Conservation (phyloP, 2,888 invertebrate species). For the Cosmia trapezina region DNA sequence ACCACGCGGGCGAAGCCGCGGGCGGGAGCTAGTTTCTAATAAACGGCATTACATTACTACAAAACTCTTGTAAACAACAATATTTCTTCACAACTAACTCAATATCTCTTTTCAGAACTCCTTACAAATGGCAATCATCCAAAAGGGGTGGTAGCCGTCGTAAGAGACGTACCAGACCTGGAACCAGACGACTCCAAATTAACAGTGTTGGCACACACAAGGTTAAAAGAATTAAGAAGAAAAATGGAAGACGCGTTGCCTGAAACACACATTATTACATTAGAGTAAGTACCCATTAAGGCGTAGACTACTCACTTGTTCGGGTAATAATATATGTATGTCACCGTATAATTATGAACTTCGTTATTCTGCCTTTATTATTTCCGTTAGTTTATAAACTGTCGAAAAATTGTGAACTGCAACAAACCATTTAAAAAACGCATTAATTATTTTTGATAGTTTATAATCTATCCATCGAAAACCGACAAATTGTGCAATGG, state of each 20-base stretch:
- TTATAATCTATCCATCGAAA: too few relatives aligned
- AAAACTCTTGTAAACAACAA: neutral
- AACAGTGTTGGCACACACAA: constrained; percentile 77
- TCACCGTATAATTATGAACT: too few relatives aligned
- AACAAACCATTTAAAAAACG: too few relatives aligned
- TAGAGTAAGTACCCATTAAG: constrained; percentile 82
- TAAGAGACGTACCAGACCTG: constrained; percentile 82
- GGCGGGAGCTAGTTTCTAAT: too few relatives aligned
- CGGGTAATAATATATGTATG: too few relatives aligned
- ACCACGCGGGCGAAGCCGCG: too few relatives aligned
- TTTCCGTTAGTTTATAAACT: too few relatives aligned
- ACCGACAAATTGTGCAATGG: too few relatives aligned
- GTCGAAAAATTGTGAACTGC: too few relatives aligned
- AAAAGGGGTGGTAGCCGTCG: constrained; percentile 85
- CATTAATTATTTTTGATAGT: too few relatives aligned
- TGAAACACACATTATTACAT: constrained; percentile 86
- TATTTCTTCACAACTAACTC: constrained; percentile 3
- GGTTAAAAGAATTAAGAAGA: constrained; percentile 82
- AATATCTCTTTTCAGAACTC: constrained; percentile 76
- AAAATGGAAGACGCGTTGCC: constrained; percentile 85
- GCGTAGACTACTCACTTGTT: too few relatives aligned
- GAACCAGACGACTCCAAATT: constrained; percentile 83
- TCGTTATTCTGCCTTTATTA: too few relatives aligned
- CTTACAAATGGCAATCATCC: constrained; percentile 81
- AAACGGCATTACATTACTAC: neutral